Evolutionary conservation across 2,888 invertebrate species (phyloP).

Genomic region (Drosophila subsilvestris): DNA sequence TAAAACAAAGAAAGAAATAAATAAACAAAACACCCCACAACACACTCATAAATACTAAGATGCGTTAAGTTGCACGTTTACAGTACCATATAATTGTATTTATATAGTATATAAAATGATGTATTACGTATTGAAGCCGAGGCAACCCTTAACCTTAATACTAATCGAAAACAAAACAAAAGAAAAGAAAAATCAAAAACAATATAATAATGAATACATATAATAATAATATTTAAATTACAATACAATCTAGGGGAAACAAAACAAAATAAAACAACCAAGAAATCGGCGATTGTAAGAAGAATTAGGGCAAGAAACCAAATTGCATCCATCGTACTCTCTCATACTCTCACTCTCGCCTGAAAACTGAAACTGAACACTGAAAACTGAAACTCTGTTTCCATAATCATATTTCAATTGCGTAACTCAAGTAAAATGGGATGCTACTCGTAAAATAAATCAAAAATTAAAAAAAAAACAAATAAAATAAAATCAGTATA

Average conservation of each 20-base stretch:
- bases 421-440: conserved; percentile 31
- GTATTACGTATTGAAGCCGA: conserved; percentile 73
- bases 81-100: conserved; percentile 72
- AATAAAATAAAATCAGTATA: conserved; percentile 51
- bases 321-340: conserved; percentile 46
- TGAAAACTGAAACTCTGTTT: conserved; percentile 21
- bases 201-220: conserved; percentile 24
- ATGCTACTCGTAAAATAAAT: conserved; percentile 42
- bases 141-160: conserved; percentile 54
- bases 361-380: conserved; percentile 8
- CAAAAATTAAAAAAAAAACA: conserved; percentile 35
- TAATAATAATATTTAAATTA: conserved; percentile 9
- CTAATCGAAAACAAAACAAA: conserved; percentile 32
- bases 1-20: conserved; percentile 16
- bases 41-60: conserved; percentile 54
- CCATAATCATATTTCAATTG: conserved; percentile 35
- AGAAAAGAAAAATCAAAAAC: conserved; percentile 24
- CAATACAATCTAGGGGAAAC: conserved; percentile 30
- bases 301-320: conserved; percentile 47
- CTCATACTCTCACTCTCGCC: conserved; percentile 34
- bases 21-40: conserved; percentile 12
- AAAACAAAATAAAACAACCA: conserved; percentile 22
- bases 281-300: conserved; percentile 41
- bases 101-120: conserved; percentile 69
- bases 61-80: conserved; percentile 74